A percentile compares a stretch with the other conserved stretches of the same genome.
Evolutionary conservation across 2,113 vertebrate genomes (phyloP).

Genomic region (Scartelaos histophorus): DNA sequence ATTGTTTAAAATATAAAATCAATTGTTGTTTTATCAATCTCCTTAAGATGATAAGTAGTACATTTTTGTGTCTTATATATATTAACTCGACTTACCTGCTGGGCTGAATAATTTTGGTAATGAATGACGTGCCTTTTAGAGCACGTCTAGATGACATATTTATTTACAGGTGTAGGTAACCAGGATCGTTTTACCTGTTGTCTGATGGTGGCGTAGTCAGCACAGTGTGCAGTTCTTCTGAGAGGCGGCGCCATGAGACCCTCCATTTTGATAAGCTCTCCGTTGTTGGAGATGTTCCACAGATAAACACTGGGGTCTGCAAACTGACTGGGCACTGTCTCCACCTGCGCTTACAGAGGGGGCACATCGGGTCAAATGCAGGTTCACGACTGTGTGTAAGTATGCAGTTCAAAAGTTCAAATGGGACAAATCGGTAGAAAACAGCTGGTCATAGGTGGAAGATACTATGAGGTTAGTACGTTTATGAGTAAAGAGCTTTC

Average conservation of each 20-base stretch:
- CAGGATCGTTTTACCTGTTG: conserved; percentile 73
- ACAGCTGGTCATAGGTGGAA: not conserved
- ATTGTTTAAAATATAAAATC: too few species aligned
- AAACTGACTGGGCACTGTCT: conserved; percentile 87
- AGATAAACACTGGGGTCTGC: conserved; percentile 87
- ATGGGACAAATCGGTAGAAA: conserved; percentile 7
- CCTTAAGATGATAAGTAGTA: too few species aligned
- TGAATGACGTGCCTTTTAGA: not conserved
- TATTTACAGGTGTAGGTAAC: too few species aligned
- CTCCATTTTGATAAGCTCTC: conserved; percentile 83
- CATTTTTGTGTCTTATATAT: not conserved
- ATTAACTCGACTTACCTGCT: not conserved
- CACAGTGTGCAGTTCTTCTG: conserved; percentile 77
- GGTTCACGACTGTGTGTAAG: not conserved
- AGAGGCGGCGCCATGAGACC: conserved; percentile 65
- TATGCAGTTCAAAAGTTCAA: not conserved
- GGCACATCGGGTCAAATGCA: not conserved
- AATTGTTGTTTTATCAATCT: too few species aligned
- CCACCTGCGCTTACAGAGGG: conserved; percentile 76
- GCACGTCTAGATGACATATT: not conserved
- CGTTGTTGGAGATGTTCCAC: conserved; percentile 88
- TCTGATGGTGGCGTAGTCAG: conserved; percentile 84
- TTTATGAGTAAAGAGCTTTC: conserved; percentile 54
- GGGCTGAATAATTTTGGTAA: not conserved
- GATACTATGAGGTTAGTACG: conserved; percentile 19